Evolutionary conservation across 1,140 invertebrate genomes (phyloP).

Genomic region (Melipona quadrifasciata): DNA sequence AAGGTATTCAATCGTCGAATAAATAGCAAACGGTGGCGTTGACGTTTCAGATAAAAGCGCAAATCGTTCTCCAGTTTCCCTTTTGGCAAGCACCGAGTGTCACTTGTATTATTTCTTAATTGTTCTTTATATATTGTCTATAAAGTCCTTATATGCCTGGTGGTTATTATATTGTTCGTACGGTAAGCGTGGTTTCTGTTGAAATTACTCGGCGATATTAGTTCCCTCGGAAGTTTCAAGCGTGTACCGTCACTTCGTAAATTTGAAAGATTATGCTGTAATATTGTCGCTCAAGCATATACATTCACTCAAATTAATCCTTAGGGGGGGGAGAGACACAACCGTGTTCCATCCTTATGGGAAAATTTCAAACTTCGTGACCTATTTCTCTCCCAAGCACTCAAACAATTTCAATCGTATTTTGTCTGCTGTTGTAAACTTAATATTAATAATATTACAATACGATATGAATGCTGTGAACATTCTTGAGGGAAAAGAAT

Average conservation of each 20-base stretch:
- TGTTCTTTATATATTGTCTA: too few relatives aligned
- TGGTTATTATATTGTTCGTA: too few relatives aligned
- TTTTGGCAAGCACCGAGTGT: too few relatives aligned
- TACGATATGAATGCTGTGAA: too few relatives aligned
- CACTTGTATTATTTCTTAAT: too few relatives aligned
- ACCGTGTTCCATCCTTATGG: neutral
- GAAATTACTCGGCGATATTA: neutral
- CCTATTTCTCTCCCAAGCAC: neutral
- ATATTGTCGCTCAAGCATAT: neutral
- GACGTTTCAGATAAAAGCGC: too few relatives aligned
- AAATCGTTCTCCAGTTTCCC: too few relatives aligned
- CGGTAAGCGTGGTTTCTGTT: neutral
- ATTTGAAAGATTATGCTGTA: neutral
- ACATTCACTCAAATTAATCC: neutral
- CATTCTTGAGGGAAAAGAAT: too few relatives aligned
- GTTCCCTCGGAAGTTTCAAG: neutral
- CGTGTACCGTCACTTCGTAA: neutral
- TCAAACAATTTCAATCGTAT: neutral
- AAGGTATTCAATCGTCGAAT: too few relatives aligned
- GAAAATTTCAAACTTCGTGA: neutral
- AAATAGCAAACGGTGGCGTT: too few relatives aligned
- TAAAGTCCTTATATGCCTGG: too few relatives aligned
- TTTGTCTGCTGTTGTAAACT: neutral
- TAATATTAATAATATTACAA: too few relatives aligned
- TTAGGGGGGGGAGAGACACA: neutral